Percentiles rank a stretch among this genome's conserved stretches.
These are phyloP conservation scores for Hydropsyche tenuis DNA, from an alignment of 1,140 invertebrate genomes.

Conservation along the genomic window DNA sequence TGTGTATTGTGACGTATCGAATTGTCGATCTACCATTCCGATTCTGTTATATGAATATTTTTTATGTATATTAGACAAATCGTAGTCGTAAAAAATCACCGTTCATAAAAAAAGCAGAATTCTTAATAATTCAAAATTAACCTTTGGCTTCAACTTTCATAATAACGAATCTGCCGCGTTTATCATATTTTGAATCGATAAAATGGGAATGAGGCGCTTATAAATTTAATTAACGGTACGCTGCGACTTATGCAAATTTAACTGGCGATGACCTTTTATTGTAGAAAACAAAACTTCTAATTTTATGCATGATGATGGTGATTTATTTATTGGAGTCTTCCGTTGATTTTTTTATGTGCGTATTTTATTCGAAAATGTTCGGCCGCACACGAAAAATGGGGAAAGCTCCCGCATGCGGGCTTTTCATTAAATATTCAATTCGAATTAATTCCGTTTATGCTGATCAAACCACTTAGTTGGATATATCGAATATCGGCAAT, in stretches of 20 bases:
- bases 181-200: too few species aligned
- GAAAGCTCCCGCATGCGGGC: conserved; percentile 2
- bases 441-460: neutral
- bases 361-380: neutral
- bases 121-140: neutral
- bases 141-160: neutral
- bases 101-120: neutral
- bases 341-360: too few species aligned
- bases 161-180: too few species aligned
- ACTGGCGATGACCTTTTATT: neutral
- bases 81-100: neutral
- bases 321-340: too few species aligned
- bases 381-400: neutral
- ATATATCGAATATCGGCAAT: conserved; percentile 16
- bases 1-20: too few species aligned
- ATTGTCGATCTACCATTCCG: too few species aligned
- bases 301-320: too few species aligned
- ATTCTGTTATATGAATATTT: too few species aligned
- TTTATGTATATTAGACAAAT: neutral
- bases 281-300: too few species aligned
- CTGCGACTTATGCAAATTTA: neutral
- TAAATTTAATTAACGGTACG: conserved; percentile 12
- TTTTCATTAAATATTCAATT: conserved; percentile 21
- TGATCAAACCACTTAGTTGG: conserved; percentile 13
- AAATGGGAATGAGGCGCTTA: neutral